A percentile compares a stretch with the other conserved stretches of the same genome.
Conservation (phyloP, 2,888 invertebrate species). For the Cheiracanthium punctorium region DNA sequence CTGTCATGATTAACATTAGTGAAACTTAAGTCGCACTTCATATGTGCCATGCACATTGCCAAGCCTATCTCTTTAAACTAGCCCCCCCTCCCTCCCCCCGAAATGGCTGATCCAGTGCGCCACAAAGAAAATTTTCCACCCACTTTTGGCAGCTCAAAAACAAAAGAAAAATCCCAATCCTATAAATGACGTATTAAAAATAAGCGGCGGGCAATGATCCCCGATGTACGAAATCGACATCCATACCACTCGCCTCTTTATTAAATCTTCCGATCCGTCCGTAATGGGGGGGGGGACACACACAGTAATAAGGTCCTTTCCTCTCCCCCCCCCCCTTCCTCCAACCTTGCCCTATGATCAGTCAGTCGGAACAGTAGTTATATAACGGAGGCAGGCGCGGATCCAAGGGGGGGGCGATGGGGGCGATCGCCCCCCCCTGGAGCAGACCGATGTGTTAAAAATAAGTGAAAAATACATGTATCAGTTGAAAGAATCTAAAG, state of each 20-base stretch:
- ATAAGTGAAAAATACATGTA: too few relatives aligned
- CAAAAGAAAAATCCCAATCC: conserved; percentile 30
- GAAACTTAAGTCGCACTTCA: too few relatives aligned
- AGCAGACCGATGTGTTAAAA: too few relatives aligned
- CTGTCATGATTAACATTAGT: too few relatives aligned
- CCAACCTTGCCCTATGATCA: conserved; percentile 34
- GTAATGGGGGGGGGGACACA: conserved; percentile 48
- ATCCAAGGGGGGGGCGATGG: too few relatives aligned
- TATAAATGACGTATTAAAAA: conserved; percentile 64
- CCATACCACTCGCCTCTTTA: conserved; percentile 65
- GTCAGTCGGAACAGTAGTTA: conserved; percentile 63
- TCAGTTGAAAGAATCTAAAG: too few relatives aligned
- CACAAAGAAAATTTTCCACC: background rate
- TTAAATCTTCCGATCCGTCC: conserved; percentile 64
- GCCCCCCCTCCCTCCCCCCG: too few relatives aligned
- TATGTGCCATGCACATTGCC: too few relatives aligned
- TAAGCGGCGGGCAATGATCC: conserved; percentile 59
- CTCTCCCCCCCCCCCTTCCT: background rate
- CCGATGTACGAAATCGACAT: conserved; percentile 65
- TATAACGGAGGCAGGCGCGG: conserved; percentile 24
- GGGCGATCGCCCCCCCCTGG: too few relatives aligned
- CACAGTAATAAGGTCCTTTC: conserved; percentile 35
- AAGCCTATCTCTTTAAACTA: too few relatives aligned
- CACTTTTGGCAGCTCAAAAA: conserved; percentile 14
- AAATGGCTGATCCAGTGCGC: too few relatives aligned